Evolutionary conservation across 2,797 vertebrate genomes (phyloP).

Genomic region (Hippocampus kuda): DNA sequence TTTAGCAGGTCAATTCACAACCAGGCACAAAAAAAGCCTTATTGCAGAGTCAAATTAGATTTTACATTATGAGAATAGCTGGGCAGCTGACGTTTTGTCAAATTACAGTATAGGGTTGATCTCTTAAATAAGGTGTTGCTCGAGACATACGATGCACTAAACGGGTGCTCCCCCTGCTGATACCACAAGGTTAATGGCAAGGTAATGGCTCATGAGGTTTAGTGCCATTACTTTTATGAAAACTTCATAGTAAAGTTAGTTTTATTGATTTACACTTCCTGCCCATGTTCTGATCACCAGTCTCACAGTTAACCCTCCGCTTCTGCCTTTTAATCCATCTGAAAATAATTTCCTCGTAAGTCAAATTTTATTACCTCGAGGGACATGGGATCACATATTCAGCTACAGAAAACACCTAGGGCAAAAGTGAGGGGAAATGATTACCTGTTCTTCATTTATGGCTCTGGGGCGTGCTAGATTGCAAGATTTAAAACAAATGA

Average conservation of each 20-base stretch:
- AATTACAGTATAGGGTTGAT: constrained; percentile 26
- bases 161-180: constrained; percentile 56
- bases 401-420: constrained; percentile 40
- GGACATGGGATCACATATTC: constrained; percentile 54
- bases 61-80: constrained; percentile 5
- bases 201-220: constrained; percentile 22
- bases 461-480: constrained; percentile 53
- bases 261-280: constrained; percentile 2
- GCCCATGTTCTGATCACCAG: constrained; percentile 1
- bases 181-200: constrained; percentile 12
- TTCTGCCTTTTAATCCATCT: constrained; percentile 26
- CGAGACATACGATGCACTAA: constrained; percentile 35
- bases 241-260: background rate
- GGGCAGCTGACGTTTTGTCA: constrained; percentile 1
- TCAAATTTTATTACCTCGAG: constrained; percentile 52
- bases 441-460: constrained; percentile 70
- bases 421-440: constrained; percentile 51
- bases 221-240: constrained; percentile 34
- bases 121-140: constrained; percentile 40
- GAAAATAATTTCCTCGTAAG: constrained; percentile 56
- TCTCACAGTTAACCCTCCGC: constrained; percentile 3
- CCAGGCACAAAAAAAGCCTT: background rate
- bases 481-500: constrained; percentile 51
- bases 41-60: constrained; percentile 5
- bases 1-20: background rate